These are phyloP conservation scores for Drosophila nr. perissopoda DNA, from an alignment of 2,888 invertebrate species.

Conservation along the genomic window DNA sequence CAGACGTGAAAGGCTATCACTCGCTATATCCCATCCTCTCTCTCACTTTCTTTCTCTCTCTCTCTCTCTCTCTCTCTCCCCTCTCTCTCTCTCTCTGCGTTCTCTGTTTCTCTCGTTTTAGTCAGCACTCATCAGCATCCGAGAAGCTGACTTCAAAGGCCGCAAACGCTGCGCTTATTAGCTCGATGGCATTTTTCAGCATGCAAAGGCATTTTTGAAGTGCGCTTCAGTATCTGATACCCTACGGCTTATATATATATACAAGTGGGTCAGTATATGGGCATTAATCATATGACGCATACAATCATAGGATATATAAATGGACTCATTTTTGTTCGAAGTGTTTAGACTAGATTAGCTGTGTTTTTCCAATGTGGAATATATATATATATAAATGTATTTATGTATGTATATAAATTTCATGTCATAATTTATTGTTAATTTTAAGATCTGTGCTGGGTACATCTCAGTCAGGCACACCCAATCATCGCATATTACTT, in stretches of 20 bases:
- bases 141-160: constrained; percentile 65
- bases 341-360: not conserved
- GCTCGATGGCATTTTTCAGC: constrained; percentile 66
- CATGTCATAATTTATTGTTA: not conserved
- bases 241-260: not conserved
- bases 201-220: constrained; percentile 75
- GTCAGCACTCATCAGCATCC: constrained; percentile 16
- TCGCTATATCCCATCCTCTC: not conserved
- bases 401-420: not conserved
- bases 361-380: not conserved
- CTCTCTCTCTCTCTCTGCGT: constrained; percentile 7
- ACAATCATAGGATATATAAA: not conserved
- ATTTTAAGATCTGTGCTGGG: constrained; percentile 1
- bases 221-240: constrained; percentile 54
- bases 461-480: not conserved
- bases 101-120: not conserved
- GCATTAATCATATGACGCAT: not conserved
- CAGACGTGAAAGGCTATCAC: constrained; percentile 31
- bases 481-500: not conserved
- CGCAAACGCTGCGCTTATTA: constrained; percentile 66
- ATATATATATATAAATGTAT: not conserved
- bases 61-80: constrained; percentile 1
- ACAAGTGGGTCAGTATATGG: constrained; percentile 1
- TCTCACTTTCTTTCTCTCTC: not conserved
- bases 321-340: not conserved